Conservation (phyloP, 2,888 invertebrate species). For the Petrophora chlorosata region DNA sequence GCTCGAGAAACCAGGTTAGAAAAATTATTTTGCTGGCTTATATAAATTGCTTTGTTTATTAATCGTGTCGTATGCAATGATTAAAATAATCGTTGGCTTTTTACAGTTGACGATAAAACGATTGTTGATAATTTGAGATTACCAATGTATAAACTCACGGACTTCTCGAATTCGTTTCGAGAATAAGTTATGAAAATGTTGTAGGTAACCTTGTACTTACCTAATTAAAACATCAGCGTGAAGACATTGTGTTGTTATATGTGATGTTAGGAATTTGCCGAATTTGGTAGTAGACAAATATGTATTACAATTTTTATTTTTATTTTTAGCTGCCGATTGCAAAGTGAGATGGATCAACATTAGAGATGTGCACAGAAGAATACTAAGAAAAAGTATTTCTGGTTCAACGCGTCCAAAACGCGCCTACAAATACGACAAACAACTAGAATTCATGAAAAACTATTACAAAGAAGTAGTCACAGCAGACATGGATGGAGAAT, state of each 20-base stretch:
- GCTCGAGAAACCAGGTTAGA: slow-evolving; percentile 67
- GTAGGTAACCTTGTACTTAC: too few species aligned
- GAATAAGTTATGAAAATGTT: too few species aligned
- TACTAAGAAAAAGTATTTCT: slow-evolving; percentile 54
- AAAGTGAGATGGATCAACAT: slow-evolving; percentile 78
- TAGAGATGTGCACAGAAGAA: slow-evolving; percentile 71
- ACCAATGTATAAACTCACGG: slow-evolving; percentile 20
- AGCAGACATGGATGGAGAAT: slow-evolving; percentile 44
- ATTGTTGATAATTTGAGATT: slow-evolving; percentile 14
- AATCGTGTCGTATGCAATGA: slow-evolving; percentile 37
- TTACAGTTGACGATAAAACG: slow-evolving; percentile 22
- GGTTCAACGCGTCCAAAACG: slow-evolving; percentile 44
- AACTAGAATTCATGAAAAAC: slow-evolving; percentile 64
- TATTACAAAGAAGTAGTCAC: slow-evolving; percentile 64
- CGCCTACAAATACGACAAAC: slow-evolving; percentile 68
- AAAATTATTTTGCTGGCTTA: slow-evolving; percentile 5
- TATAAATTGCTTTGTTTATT: slow-evolving; percentile 28
- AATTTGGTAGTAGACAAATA: too few species aligned
- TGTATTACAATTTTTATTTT: too few species aligned
- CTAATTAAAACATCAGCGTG: too few species aligned
- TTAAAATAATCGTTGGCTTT: slow-evolving; percentile 20
- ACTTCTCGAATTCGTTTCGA: slow-evolving; percentile 21
- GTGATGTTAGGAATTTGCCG: too few species aligned
- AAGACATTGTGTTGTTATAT: too few species aligned
- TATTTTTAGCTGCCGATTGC: slow-evolving; percentile 68